phyloP scores from a whole-genome alignment of 2,888 invertebrate genomes.

The Orthosia cruda region DNA sequence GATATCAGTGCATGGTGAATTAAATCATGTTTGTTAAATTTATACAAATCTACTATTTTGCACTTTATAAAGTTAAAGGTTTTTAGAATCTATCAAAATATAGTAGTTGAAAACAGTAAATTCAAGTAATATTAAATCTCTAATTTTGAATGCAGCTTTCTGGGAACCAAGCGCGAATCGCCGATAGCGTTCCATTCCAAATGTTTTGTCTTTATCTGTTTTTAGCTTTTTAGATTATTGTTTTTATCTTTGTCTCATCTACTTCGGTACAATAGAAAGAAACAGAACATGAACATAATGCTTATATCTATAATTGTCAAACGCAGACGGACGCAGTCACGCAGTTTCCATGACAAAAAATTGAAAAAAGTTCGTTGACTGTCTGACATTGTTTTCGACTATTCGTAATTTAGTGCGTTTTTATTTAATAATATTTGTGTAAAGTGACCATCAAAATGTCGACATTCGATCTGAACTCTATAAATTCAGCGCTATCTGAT shows the following conservation, averaged over 20 bases:
- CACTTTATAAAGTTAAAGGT: too few relatives aligned
- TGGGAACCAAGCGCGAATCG: neutral
- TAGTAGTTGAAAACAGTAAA: too few relatives aligned
- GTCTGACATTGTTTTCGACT: conserved; percentile 66
- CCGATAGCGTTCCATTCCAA: conserved; percentile 30
- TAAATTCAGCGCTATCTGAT: conserved; percentile 88
- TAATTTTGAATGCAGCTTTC: conserved; percentile 18
- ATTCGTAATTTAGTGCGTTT: conserved; percentile 70
- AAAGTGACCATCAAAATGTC: conserved; percentile 80
- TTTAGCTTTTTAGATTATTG: neutral
- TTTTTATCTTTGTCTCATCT: conserved; percentile 27
- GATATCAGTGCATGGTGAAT: neutral
- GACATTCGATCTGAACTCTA: conserved; percentile 91
- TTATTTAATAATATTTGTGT: conserved; percentile 62
- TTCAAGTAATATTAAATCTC: neutral
- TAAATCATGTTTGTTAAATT: neutral
- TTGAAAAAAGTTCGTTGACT: conserved; percentile 82
- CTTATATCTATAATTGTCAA: neutral
- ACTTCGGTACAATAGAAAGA: conserved; percentile 11
- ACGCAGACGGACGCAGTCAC: neutral
- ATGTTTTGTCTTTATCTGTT: neutral
- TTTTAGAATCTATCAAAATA: too few relatives aligned
- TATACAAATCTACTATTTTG: too few relatives aligned
- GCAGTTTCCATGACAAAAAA: conserved; percentile 66
- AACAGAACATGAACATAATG: conserved; percentile 40